Evolutionary conservation across 2,797 vertebrate species (phyloP).

Genomic region (Alca torda): DNA sequence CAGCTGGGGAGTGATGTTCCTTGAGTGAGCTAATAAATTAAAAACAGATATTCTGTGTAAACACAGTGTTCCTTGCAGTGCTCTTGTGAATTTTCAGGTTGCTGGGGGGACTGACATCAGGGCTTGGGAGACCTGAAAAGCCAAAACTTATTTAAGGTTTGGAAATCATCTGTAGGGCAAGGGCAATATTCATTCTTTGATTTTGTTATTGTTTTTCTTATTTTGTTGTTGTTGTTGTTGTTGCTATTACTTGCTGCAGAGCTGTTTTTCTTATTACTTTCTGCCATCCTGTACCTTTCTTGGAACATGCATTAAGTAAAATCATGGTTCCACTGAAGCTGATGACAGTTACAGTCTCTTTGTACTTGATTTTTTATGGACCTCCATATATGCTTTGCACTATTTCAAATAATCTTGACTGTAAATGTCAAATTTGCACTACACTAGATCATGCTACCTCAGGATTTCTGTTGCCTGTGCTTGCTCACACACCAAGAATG

Average conservation of each 20-base stretch:
- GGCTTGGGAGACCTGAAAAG: neutral
- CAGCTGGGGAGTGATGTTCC: neutral
- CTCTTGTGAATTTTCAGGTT: neutral
- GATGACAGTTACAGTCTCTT: neutral
- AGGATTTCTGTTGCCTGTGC: neutral
- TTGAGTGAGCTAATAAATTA: neutral
- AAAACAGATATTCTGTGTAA: neutral
- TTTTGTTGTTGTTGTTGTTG: neutral
- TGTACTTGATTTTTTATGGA: neutral
- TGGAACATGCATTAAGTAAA: neutral
- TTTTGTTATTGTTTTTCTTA: neutral
- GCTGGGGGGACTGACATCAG: neutral
- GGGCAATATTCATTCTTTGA: neutral
- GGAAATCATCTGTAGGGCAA: neutral
- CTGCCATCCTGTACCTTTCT: neutral
- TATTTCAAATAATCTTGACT: neutral
- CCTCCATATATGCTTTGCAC: neutral
- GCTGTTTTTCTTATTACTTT: neutral
- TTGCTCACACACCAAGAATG: neutral
- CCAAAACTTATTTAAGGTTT: neutral
- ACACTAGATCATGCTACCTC: accelerated
- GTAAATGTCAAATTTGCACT: neutral
- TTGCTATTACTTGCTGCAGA: neutral
- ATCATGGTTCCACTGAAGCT: neutral
- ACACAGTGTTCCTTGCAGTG: neutral